These are phyloP conservation scores for Petrocephalus schoutedeni DNA, from an alignment of 2,797 vertebrate species.

Conservation along the genomic window DNA sequence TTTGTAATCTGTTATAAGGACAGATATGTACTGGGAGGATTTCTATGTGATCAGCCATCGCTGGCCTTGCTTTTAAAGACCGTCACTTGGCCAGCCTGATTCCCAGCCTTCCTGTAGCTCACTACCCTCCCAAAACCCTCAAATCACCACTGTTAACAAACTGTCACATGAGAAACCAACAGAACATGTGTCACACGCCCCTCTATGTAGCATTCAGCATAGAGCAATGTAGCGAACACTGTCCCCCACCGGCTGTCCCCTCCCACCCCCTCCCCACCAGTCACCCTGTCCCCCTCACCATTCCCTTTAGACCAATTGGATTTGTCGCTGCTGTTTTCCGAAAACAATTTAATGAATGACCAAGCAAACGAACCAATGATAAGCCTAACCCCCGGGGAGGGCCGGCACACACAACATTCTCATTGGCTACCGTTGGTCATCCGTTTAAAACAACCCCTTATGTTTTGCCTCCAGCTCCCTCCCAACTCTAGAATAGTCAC, in stretches of 20 bases:
- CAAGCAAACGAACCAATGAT: conserved; percentile 43
- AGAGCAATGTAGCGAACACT: conserved; percentile 59
- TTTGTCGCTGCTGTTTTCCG: conserved; percentile 34
- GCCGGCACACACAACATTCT: conserved; percentile 81
- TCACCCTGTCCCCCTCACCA: conserved; percentile 34
- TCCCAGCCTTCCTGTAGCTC: conserved; percentile 57
- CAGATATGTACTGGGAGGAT: not conserved
- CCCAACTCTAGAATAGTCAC: conserved; percentile 94
- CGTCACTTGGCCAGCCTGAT: conserved; percentile 2
- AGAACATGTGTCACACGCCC: conserved; percentile 29
- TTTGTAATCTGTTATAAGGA: not conserved
- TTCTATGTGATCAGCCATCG: not conserved
- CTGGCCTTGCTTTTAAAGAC: conserved; percentile 7
- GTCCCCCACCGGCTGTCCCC: conserved; percentile 36
- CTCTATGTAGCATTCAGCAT: conserved; percentile 53
- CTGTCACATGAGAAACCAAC: conserved; percentile 35
- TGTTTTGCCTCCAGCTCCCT: conserved; percentile 95
- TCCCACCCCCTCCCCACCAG: conserved; percentile 21
- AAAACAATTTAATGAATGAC: conserved; percentile 36
- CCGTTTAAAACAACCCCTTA: conserved; percentile 73
- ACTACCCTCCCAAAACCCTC: conserved; percentile 46
- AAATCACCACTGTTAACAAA: conserved; percentile 46
- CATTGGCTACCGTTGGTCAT: conserved; percentile 89
- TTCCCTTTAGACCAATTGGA: conserved; percentile 35
- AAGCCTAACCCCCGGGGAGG: conserved; percentile 61